Evolutionary conservation across 2,797 vertebrate species (phyloP).

Genomic region (Pempheris klunzingeri): DNA sequence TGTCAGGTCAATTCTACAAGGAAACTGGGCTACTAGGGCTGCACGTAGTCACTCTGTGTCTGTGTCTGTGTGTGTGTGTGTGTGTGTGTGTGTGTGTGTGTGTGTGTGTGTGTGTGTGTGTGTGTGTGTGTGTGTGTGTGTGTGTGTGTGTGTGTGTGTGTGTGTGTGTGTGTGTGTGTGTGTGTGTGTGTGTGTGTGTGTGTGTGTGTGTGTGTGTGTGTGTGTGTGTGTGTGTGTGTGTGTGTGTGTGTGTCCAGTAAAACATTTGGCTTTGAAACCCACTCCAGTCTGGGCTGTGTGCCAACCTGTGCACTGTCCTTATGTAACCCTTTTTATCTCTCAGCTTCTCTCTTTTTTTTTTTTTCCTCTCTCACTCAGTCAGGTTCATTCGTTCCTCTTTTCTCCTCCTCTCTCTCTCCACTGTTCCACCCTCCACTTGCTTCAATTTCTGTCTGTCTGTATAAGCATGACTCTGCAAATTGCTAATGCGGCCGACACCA

Average conservation of each 20-base stretch:
- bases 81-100: slow-evolving; percentile 11
- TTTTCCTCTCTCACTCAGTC: background rate
- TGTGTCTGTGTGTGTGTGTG: slow-evolving; percentile 29
- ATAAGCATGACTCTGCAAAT: slow-evolving; percentile 73
- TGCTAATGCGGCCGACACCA: background rate
- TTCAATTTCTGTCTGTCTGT: background rate
- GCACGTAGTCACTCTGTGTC: slow-evolving; percentile 23
- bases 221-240: slow-evolving; percentile 13
- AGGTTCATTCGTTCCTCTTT: background rate
- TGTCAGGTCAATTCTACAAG: background rate
- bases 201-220: slow-evolving; percentile 23
- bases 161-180: slow-evolving; percentile 19
- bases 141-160: slow-evolving; percentile 12
- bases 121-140: slow-evolving; percentile 24
- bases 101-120: slow-evolving; percentile 8
- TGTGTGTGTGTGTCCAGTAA: slow-evolving; percentile 6
- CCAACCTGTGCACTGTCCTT: slow-evolving; percentile 35
- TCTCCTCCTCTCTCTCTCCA: no score
- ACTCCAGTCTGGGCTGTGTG: background rate
- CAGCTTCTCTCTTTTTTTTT: background rate
- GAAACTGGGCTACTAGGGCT: slow-evolving; percentile 13
- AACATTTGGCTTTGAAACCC: background rate
- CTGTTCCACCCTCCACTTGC: background rate
- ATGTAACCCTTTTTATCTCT: slow-evolving; percentile 45
- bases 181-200: slow-evolving; percentile 13